Conservation (phyloP, 2,113 vertebrate species). For the Buteo buteo region DNA sequence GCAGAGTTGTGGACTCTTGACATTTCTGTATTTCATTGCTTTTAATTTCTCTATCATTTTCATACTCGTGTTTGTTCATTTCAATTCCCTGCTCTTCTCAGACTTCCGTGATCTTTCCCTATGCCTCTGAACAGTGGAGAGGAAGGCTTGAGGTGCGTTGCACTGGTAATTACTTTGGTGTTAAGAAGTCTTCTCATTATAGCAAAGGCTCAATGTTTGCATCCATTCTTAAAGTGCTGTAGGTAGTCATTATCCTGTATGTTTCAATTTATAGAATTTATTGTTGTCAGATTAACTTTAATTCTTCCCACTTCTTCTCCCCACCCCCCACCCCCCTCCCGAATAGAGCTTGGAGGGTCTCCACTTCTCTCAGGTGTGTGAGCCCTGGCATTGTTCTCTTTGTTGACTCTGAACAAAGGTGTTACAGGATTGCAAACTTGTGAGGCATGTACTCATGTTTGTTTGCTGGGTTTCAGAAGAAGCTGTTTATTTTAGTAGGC, state of each 20-base stretch:
- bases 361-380: not conserved
- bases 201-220: not conserved
- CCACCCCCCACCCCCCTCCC: not conserved
- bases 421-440: conserved; percentile 45
- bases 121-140: not conserved
- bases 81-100: not conserved
- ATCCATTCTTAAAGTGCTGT: not conserved
- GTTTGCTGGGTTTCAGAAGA: conserved; percentile 69
- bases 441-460: conserved; percentile 66
- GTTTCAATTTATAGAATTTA: not conserved
- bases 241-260: not conserved
- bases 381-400: not conserved
- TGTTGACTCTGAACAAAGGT: conserved; percentile 46
- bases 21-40: not conserved
- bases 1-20: not conserved
- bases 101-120: not conserved
- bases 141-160: not conserved
- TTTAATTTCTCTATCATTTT: not conserved
- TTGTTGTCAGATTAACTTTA: not conserved
- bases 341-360: not conserved
- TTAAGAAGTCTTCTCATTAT: not conserved
- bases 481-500: conserved; percentile 80
- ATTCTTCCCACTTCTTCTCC: not conserved
- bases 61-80: not conserved
- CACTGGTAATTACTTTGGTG: not conserved